phyloP scores from a whole-genome alignment of 2,113 vertebrate genomes.

The Chinchilla lanigera region DNA sequence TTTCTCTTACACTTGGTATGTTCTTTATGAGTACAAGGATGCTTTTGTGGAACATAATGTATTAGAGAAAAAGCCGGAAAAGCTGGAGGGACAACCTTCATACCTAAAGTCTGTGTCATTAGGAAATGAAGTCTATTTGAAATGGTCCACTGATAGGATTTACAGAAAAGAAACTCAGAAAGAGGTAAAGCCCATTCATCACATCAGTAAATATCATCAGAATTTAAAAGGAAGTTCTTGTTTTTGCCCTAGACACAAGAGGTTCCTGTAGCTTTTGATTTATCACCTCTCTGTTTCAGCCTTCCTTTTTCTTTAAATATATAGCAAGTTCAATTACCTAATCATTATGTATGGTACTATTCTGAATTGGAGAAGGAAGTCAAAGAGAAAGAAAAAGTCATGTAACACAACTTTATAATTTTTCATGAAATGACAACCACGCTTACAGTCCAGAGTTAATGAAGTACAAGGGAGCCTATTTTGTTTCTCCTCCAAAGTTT shows the following conservation, averaged over 20 bases:
- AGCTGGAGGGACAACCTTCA: neutral
- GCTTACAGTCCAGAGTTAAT: conserved; percentile 30
- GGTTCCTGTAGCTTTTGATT: conserved; percentile 55
- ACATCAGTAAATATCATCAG: conserved; percentile 18
- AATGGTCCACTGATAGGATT: conserved; percentile 15
- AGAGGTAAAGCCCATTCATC: neutral
- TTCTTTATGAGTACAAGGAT: neutral
- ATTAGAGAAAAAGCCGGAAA: neutral
- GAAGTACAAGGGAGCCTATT: neutral
- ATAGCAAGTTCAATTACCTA: conserved; percentile 1
- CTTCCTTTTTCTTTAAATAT: conserved; percentile 24
- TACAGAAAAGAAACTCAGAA: neutral
- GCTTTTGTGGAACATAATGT: neutral
- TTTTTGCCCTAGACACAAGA: conserved; percentile 46
- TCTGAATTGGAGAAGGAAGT: neutral
- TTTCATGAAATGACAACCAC: neutral
- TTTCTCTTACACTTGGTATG: neutral
- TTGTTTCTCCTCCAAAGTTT: conserved; percentile 27
- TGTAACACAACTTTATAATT: conserved; percentile 10
- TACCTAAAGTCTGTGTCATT: neutral
- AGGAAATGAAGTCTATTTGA: conserved; percentile 23
- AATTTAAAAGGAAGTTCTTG: conserved; percentile 15
- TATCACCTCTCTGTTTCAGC: conserved; percentile 21
- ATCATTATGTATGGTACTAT: neutral
- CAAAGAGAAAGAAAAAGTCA: neutral